Base-by-base conservation (phyloP, 2,113 vertebrate genomes). In the Thomomys bottae region DNA sequence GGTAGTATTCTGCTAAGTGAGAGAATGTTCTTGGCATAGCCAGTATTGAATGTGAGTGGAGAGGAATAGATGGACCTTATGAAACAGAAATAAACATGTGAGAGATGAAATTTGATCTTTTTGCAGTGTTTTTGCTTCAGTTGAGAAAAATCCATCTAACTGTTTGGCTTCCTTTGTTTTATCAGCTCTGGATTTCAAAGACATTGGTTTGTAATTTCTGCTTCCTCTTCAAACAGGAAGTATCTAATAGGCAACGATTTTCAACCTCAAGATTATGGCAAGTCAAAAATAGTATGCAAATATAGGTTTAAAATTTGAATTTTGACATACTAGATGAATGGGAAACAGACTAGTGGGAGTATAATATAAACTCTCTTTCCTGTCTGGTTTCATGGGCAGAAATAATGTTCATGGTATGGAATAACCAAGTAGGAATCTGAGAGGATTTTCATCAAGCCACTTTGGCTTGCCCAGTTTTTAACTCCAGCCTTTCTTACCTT, bases 101-200 rank as follows among this genome's bases (percentile, higher is more conserved):
- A 71, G 36, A 78, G 4, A 32, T 79, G 40, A 12, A 36, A 66
- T 71, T 14, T 80, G 40, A 68, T 88, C 45, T 76, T 78, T 77
- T 42, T 34, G 3, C 18, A 78, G 67, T 80, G 5, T 11, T 76
- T 84, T 88, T 75, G 45, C 12, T 45, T 87, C 38, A 3, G 0
- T 67, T 79, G 24, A 26, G 70, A 80, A 87, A 66, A 40, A 6
- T 84, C 24, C 32, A 36, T 75, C 75, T 9, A 70, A 30, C 23
- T 54, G 1, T 42, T 80, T 91, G 67, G 57, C 28, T 75, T 87
- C 23, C 24, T 82, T 36, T 71, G 20, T 89, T 78, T 82, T 86
- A 88, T 59, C 64, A 87, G 23, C 49, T 94, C 28, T 79, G 38
- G 30, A 66, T 42, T 86, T 94, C 63, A 84, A 68, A 82, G 73